Percentiles rank a stretch among this genome's conserved stretches.
Conservation (phyloP, 2,888 invertebrate species). For the Andrena bucephala region DNA sequence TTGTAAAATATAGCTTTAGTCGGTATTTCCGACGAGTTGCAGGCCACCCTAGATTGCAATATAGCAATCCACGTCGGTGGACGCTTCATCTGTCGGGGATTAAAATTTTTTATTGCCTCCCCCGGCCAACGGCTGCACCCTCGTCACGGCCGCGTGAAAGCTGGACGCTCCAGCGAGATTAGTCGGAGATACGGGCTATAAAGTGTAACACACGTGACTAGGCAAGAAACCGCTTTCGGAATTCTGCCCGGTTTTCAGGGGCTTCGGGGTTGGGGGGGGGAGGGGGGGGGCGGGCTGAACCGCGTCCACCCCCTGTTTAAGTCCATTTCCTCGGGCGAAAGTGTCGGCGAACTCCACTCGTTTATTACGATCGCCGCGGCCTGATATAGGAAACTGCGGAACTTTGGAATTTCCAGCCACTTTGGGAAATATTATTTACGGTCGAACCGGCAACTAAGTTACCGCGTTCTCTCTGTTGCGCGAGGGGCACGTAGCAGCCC, state of each 20-base stretch:
- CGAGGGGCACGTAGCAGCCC: neutral
- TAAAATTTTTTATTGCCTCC: slow-evolving; percentile 49
- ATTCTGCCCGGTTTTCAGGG: slow-evolving; percentile 15
- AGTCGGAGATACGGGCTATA: slow-evolving; percentile 64
- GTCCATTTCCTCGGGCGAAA: slow-evolving; percentile 6
- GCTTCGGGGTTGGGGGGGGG: neutral
- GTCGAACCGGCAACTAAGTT: neutral
- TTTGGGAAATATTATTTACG: slow-evolving; percentile 43
- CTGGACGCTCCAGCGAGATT: slow-evolving; percentile 59
- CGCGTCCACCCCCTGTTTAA: slow-evolving; percentile 10
- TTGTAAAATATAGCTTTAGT: no score
- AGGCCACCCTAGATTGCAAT: neutral
- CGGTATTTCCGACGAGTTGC: no score
- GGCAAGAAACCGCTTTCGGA: slow-evolving; percentile 37
- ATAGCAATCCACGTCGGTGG: neutral
- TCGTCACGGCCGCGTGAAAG: slow-evolving; percentile 28
- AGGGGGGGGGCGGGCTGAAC: neutral
- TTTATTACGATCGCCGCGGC: slow-evolving; percentile 30
- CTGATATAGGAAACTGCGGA: slow-evolving; percentile 17
- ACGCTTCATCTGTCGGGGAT: slow-evolving; percentile 39
- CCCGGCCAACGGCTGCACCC: neutral
- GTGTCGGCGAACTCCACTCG: slow-evolving; percentile 20
- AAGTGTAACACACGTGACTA: slow-evolving; percentile 61
- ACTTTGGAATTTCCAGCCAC: slow-evolving; percentile 33
- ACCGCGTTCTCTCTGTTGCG: neutral